Percentiles rank a stretch among this genome's conserved stretches.
phyloP scores from a whole-genome alignment of 2,113 vertebrate genomes.

The Paraplagusia blochii region DNA sequence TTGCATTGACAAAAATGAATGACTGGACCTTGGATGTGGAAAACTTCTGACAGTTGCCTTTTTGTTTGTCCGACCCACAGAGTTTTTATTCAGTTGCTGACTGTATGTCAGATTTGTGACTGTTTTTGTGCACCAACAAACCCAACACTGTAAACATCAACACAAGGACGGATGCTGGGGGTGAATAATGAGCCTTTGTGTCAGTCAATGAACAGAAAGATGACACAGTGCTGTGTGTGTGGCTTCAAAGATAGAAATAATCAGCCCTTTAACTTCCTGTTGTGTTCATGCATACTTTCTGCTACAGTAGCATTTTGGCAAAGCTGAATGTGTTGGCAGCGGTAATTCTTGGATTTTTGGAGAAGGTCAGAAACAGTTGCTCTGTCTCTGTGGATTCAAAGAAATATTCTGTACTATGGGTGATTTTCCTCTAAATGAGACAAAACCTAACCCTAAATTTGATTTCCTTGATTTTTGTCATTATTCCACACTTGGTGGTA shows the following conservation, averaged over 20 bases:
- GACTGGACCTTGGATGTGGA: conserved; percentile 21
- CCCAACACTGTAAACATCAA: conserved; percentile 40
- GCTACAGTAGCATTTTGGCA: not conserved
- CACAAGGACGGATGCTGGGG: not conserved
- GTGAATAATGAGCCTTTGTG: conserved; percentile 45
- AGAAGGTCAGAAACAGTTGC: no score
- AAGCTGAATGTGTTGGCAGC: no score
- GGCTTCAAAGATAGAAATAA: conserved; percentile 21
- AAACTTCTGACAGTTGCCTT: conserved; percentile 23
- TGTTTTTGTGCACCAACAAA: conserved; percentile 44
- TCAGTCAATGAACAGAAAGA: conserved; percentile 22
- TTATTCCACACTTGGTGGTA: no score
- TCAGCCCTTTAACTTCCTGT: conserved; percentile 34
- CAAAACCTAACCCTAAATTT: no score
- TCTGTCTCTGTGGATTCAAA: no score
- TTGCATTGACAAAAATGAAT: conserved; percentile 12
- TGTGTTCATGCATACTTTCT: conserved; percentile 16
- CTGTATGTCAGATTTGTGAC: conserved; percentile 23
- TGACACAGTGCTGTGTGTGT: conserved; percentile 24
- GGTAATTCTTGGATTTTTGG: no score
- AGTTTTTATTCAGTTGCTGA: conserved; percentile 31
- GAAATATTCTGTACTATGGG: no score
- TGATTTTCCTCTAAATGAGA: no score
- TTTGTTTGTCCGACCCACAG: conserved; percentile 31
- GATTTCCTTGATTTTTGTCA: no score